Evolutionary conservation across 2,797 vertebrate genomes (phyloP), one percentile per base, ranked within the genome.

Genomic region (Chelidonichthys spinosus): DNA sequence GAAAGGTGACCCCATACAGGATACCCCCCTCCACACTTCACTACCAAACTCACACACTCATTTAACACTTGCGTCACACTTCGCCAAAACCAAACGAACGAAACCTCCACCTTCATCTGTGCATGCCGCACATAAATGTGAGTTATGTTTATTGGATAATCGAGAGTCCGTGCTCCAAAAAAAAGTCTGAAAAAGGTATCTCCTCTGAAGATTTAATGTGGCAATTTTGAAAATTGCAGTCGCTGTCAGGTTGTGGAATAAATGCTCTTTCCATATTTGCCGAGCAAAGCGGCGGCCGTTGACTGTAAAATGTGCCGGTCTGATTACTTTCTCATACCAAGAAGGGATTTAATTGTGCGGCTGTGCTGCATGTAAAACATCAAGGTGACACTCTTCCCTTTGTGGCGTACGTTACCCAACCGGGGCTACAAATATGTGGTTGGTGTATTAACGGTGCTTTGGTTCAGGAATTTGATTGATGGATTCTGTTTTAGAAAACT

Each of bases 161-260:
- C 4, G 15, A 15, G 18, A 76, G 25, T 54, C 43, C 49, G 14
- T 49, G 25, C 35, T 67, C 1, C 25, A 11, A 15, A 73, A 65
- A 55, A 50, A 6, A 17, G 46, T 44, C n/a, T 35, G 2, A 60
- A 55, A 43, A 44, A 37, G 25, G 47, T 14, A 63, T 73, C n/a
- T 42, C 35, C 46, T 15, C 42, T 61, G 6, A 74, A 63, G 18
- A 78, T 71, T 81, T 64, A 39, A 72, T 61, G 52, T 56, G 10
- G 44, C 71, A 79, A 46, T 56, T 69, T 15, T 36, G 7, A 66
- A 47, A 60, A 68, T 54, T 11, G 25, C 25, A 25, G 25, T 25
- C 25, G 33, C 3, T 3, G 33, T 63, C 64, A 44, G 35, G 46
- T 25, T n/a, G 55, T 35, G 43, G 63, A 37, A 53, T 7, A 32